These are phyloP conservation scores for Brachylomia viminalis DNA, from an alignment of 2,888 invertebrate species.

Conservation along the genomic window DNA sequence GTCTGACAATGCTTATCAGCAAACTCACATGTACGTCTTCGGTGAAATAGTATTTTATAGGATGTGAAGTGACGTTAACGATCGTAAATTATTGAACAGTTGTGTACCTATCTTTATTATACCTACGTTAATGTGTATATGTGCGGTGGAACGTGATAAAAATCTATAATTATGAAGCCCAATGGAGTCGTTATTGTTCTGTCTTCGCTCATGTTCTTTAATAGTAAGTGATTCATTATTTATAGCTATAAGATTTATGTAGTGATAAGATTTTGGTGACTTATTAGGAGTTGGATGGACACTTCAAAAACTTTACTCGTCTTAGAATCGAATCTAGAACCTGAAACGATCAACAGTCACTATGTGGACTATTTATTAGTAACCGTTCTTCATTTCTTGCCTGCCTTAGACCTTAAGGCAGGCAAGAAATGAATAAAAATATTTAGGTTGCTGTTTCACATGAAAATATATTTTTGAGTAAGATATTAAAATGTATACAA, in stretches of 20 bases:
- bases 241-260: slow-evolving; percentile 4
- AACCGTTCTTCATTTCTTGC: neutral
- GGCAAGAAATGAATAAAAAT: too few species aligned
- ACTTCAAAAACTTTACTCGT: too few species aligned
- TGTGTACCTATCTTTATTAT: slow-evolving; percentile 45
- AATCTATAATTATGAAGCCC: slow-evolving; percentile 73
- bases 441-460: neutral
- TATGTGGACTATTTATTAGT: neutral
- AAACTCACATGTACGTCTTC: slow-evolving; percentile 18
- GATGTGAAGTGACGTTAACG: slow-evolving; percentile 48
- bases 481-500: too few species aligned
- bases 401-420: neutral
- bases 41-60: slow-evolving; percentile 38
- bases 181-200: slow-evolving; percentile 71
- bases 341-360: neutral
- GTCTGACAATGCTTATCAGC: slow-evolving; percentile 47
- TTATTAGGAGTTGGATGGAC: neutral
- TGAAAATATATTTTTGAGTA: neutral
- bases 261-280: neutral
- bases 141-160: slow-evolving; percentile 64
- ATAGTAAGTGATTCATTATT: slow-evolving; percentile 74
- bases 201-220: slow-evolving; percentile 66
- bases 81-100: slow-evolving; percentile 39
- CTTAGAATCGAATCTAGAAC: neutral
- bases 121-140: slow-evolving; percentile 60